Evolutionary conservation across 2,113 vertebrate genomes (phyloP).

Genomic region (Corythornis madagascariensis): DNA sequence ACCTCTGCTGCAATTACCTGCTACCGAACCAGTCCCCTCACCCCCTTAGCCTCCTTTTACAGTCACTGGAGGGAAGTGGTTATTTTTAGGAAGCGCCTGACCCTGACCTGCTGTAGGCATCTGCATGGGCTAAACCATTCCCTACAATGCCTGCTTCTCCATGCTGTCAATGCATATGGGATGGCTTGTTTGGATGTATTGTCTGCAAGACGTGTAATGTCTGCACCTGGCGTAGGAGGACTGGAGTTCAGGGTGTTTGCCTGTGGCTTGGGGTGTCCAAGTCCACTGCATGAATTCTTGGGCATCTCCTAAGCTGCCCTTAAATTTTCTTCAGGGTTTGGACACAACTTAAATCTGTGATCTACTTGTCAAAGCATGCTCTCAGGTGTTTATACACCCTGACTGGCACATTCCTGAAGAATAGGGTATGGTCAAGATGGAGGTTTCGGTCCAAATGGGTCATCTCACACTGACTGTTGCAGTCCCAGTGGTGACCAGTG

Average conservation of each 20-base stretch:
- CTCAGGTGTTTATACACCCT: not conserved
- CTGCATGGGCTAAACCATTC: not conserved
- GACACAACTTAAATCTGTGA: not conserved
- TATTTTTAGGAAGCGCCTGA: not conserved
- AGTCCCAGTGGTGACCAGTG: not conserved
- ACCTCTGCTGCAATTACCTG: not conserved
- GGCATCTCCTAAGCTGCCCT: not conserved
- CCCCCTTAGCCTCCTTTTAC: not conserved
- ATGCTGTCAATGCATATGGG: not conserved
- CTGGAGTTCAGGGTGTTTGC: not conserved
- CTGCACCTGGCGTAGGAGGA: not conserved
- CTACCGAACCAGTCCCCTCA: not conserved
- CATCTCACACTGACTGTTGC: not conserved
- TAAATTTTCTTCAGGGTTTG: slow-evolving; percentile 32
- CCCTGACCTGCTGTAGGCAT: not conserved
- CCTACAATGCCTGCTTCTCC: not conserved
- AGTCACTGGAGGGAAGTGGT: not conserved
- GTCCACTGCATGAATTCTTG: not conserved
- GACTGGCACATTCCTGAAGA: slow-evolving; percentile 1
- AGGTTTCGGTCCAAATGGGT: slow-evolving; percentile 2
- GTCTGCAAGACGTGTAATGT: not conserved
- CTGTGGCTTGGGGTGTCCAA: not conserved
- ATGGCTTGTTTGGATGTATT: not conserved
- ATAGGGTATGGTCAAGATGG: not conserved
- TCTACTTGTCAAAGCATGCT: slow-evolving; percentile 24